Conservation (phyloP, 2,113 vertebrate genomes). For the Monarcha castaneiventris region DNA sequence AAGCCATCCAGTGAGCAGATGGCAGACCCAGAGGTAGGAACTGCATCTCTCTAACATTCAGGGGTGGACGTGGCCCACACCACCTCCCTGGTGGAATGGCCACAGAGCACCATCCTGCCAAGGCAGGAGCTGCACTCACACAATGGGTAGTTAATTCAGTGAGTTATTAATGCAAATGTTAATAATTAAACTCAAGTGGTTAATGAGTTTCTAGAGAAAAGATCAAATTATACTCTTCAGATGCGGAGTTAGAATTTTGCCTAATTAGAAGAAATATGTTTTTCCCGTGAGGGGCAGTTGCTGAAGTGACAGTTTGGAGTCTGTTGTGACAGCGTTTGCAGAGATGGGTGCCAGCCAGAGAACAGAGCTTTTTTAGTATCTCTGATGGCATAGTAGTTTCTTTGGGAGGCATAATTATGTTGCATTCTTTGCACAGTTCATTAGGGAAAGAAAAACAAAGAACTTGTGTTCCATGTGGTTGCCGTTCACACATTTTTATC, state of each 20-base stretch:
- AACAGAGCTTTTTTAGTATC: constrained; percentile 14
- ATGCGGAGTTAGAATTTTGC: constrained; percentile 17
- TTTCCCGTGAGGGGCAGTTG: constrained; percentile 40
- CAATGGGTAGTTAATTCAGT: neutral
- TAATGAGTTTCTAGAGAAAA: constrained; percentile 51
- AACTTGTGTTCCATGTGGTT: constrained; percentile 27
- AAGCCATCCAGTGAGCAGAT: neutral
- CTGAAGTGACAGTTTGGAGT: constrained; percentile 50
- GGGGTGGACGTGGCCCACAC: neutral
- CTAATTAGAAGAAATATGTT: constrained; percentile 60
- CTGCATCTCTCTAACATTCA: neutral
- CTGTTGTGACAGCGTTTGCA: constrained; percentile 50
- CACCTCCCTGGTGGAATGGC: neutral
- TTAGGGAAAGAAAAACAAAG: constrained; percentile 38
- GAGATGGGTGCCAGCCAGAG: constrained; percentile 49
- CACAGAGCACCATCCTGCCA: neutral
- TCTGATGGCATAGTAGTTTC: constrained; percentile 15
- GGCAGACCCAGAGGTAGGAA: neutral
- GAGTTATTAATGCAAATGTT: constrained; percentile 35
- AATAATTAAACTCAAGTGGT: constrained; percentile 46
- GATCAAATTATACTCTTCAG: constrained; percentile 42
- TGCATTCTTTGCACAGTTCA: constrained; percentile 19
- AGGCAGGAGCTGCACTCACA: neutral
- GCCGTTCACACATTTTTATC: constrained; percentile 28
- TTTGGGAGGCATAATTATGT: constrained; percentile 6